A percentile compares a stretch with the other conserved stretches of the same genome.
Conservation (phyloP, 2,113 vertebrate species). For the Oplegnathus fasciatus region DNA sequence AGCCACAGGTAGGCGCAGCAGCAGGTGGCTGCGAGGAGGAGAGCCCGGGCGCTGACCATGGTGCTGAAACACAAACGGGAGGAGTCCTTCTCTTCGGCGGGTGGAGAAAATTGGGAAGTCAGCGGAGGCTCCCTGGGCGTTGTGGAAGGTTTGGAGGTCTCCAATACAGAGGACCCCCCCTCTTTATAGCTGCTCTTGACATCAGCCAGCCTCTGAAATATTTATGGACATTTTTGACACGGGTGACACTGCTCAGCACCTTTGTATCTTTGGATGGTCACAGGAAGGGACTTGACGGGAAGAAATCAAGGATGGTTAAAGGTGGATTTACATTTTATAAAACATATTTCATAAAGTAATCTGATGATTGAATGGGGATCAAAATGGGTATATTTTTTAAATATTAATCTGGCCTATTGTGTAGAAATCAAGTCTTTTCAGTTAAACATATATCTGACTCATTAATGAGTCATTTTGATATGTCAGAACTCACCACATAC, state of each 20-base stretch:
- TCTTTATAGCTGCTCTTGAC: constrained; percentile 57
- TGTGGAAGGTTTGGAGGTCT: constrained; percentile 4
- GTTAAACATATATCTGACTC: constrained; percentile 26
- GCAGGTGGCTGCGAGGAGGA: constrained; percentile 70
- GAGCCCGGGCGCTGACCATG: constrained; percentile 70
- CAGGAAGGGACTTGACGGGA: constrained; percentile 22
- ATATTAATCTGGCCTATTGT: neutral
- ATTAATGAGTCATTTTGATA: constrained; percentile 31
- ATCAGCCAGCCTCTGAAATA: constrained; percentile 77
- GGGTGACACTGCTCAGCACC: constrained; percentile 42
- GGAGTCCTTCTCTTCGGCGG: constrained; percentile 18
- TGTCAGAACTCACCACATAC: constrained; percentile 29
- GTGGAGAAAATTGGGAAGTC: neutral
- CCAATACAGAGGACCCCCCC: neutral
- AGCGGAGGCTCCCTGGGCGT: constrained; percentile 4
- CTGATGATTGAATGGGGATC: neutral
- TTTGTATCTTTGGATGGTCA: constrained; percentile 36
- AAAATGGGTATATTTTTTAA: neutral
- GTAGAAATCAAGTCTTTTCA: neutral
- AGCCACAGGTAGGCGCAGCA: constrained; percentile 71
- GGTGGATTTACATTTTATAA: constrained; percentile 33
- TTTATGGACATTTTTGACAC: constrained; percentile 61
- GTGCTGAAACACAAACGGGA: constrained; percentile 47
- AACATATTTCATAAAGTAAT: constrained; percentile 40
- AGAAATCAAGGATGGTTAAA: constrained; percentile 18